phyloP scores from a whole-genome alignment of 2,888 invertebrate species.

The Cerceris rybyensis region DNA sequence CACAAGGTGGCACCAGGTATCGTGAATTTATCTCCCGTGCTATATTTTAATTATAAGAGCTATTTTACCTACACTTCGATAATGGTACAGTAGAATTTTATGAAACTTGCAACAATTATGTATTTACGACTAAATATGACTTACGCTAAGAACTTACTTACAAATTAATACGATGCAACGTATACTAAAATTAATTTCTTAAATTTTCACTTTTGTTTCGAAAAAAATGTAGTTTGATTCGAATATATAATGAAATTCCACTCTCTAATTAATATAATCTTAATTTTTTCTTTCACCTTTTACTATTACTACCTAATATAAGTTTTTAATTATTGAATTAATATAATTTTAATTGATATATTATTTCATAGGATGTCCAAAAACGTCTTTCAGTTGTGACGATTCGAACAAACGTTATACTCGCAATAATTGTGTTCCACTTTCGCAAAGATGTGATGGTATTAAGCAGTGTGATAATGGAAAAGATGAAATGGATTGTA shows the following conservation, averaged over 20 bases:
- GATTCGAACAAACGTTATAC: constrained; percentile 83
- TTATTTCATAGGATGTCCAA: constrained; percentile 84
- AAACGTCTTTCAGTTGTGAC: constrained; percentile 87
- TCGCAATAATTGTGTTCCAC: constrained; percentile 86
- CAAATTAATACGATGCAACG: background rate
- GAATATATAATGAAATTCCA: too few species aligned
- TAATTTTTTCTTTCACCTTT: too few species aligned
- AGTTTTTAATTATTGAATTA: too few species aligned
- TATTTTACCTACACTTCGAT: too few species aligned
- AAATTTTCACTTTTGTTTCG: background rate
- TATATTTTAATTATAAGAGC: background rate
- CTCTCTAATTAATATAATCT: too few species aligned
- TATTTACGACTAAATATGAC: too few species aligned
- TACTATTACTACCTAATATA: too few species aligned
- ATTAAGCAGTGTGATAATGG: constrained; percentile 87
- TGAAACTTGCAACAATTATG: too few species aligned
- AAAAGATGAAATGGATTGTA: constrained; percentile 90
- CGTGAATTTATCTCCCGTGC: background rate
- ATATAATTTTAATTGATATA: too few species aligned
- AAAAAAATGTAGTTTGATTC: too few species aligned
- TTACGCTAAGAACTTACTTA: background rate
- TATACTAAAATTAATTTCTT: background rate
- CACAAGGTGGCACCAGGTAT: constrained; percentile 37
- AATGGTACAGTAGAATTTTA: too few species aligned
- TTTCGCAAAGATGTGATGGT: constrained; percentile 89